Evolutionary conservation across 2,113 vertebrate species (phyloP).

Genomic region (Strix aluco): DNA sequence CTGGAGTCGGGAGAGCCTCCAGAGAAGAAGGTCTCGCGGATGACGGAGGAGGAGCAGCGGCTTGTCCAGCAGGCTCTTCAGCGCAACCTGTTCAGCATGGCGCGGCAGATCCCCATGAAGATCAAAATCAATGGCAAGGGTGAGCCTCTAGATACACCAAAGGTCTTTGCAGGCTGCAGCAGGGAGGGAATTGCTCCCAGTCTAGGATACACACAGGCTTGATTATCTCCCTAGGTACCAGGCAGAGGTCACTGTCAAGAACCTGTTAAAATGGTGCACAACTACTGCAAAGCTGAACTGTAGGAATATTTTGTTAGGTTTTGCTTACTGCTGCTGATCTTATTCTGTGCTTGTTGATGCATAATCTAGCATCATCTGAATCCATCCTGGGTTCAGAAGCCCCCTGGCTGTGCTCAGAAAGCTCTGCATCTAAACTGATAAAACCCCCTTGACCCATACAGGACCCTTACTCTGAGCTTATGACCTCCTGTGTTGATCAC

Average conservation of each 20-base stretch:
- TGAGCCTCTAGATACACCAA: constrained; percentile 35
- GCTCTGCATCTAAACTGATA: not conserved
- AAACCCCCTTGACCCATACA: not conserved
- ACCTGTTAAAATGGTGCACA: not conserved
- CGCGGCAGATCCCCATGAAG: constrained; percentile 90
- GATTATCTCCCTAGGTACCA: not conserved
- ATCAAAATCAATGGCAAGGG: constrained; percentile 87
- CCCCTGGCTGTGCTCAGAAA: not conserved
- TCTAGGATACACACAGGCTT: not conserved
- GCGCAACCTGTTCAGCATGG: constrained; percentile 90
- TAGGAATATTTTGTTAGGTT: not conserved
- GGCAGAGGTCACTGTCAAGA: not conserved
- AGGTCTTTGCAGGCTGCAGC: not conserved
- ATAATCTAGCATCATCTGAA: not conserved
- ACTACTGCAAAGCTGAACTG: not conserved
- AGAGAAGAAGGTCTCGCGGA: constrained; percentile 83
- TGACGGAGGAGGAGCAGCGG: constrained; percentile 91
- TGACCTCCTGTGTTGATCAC: not conserved
- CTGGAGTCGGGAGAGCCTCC: constrained; percentile 87
- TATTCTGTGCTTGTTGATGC: not conserved
- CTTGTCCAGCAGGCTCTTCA: constrained; percentile 94
- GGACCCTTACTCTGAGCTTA: not conserved
- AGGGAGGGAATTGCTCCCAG: fast-evolving
- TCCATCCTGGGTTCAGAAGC: not conserved
- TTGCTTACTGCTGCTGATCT: not conserved